Evolutionary conservation across 2,797 vertebrate genomes (phyloP).

Genomic region (Oryzias sinensis): DNA sequence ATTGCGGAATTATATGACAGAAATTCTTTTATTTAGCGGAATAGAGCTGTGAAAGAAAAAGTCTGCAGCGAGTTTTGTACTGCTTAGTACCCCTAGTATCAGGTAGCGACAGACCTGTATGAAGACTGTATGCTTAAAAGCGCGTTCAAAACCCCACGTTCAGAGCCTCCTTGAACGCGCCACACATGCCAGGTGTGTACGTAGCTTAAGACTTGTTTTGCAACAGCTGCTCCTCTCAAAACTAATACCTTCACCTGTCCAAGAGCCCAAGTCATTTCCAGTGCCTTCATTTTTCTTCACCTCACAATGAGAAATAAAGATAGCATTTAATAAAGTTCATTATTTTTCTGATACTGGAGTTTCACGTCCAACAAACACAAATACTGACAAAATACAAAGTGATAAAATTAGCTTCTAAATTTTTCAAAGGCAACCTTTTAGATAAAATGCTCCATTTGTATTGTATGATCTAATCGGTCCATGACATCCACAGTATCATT

Average conservation of each 20-base stretch:
- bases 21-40: too few relatives aligned
- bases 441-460: conserved; percentile 29
- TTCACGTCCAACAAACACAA: conserved; percentile 47
- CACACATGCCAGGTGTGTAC: too few relatives aligned
- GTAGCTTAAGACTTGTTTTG: conserved; percentile 28
- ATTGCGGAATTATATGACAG: too few relatives aligned
- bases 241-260: conserved; percentile 45
- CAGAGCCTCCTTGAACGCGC: too few relatives aligned
- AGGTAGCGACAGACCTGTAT: too few relatives aligned
- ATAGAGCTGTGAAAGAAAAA: too few relatives aligned
- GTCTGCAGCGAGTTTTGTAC: too few relatives aligned
- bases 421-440: conserved; percentile 31
- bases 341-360: conserved; percentile 47
- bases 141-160: too few relatives aligned
- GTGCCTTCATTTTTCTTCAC: conserved; percentile 73
- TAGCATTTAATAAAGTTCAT: conserved; percentile 53
- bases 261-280: conserved; percentile 75
- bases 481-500: conserved; percentile 19
- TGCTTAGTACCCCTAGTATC: too few relatives aligned
- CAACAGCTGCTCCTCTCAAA: conserved; percentile 26
- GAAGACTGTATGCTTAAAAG: too few relatives aligned
- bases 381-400: conserved; percentile 55
- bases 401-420: conserved; percentile 51
- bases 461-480: conserved; percentile 3
- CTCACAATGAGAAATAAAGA: conserved; percentile 60